Base-by-base conservation (phyloP, 2,113 vertebrate species). In the Thryonomys swinderianus region DNA sequence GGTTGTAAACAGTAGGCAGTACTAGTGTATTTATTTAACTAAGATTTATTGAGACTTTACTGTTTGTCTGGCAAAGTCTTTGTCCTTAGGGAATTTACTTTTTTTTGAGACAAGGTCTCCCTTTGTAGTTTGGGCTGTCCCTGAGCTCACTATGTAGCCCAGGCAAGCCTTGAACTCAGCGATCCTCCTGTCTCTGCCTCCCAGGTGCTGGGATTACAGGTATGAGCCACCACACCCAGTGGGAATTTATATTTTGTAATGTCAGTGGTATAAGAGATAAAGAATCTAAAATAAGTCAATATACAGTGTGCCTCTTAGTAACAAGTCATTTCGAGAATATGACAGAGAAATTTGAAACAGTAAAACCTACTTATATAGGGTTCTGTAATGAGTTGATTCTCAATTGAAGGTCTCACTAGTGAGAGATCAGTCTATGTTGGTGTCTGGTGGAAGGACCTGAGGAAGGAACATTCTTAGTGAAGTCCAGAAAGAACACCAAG, bases 231-330 rank as follows among this genome's bases (percentile, higher is more conserved):
- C n/a, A n/a, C n/a, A n/a, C n/a, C n/a, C n/a, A n/a, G n/a, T n/a
- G 16, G 8, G 27, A 86, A 20, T 85, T 95, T 71, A 53, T 40
- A 13, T 86, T 93, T 86, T 73, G n/a, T 94, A 76, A 20, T 42
- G 48, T 59, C 57, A 74, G 0, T 81, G 21, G 67, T 9, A 4
- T 67, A 67, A 55, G 42, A 66, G 76, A 45, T 12, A 55, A 37
- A 57, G 88, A 90, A 51, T 81, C 67, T 14, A 74, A 71, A 42
- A 42, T 8, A 42, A 73, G 37, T 73, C 76, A 90, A 2, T n/a
- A 51, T 67, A 27, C 40, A 67, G 3, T 45, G 55, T 81, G 57
- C 27, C 37, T 40, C 18, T 73, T 95, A 48, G 73, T n/a, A 69
- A 9, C 40, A 86, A 87, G 40, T 90, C 40, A 32, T 93, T 76